Conservation (phyloP, 2,113 vertebrate species). For the Eublepharis macularius region DNA sequence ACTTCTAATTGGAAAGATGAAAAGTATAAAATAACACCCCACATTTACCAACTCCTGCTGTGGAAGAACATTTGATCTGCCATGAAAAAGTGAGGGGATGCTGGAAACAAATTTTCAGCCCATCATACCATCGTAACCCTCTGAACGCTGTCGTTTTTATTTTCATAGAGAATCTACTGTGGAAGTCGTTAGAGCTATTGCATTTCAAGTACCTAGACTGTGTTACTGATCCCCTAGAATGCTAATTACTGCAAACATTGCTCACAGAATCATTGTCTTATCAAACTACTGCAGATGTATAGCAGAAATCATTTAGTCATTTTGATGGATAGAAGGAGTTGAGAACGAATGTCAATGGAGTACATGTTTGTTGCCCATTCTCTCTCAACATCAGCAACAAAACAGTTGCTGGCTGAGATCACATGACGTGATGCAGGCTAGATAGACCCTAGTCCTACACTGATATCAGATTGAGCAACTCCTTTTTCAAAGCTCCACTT, state of each 20-base stretch:
- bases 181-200: slow-evolving; percentile 35
- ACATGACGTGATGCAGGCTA: not conserved
- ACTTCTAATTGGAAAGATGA: slow-evolving; percentile 7
- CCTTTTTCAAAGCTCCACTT: too few relatives aligned
- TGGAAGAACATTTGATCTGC: slow-evolving; percentile 22
- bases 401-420: not conserved
- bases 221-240: not conserved
- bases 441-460: not conserved
- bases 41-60: slow-evolving; percentile 20
- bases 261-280: slow-evolving; percentile 9
- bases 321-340: not conserved
- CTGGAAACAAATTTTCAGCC: not conserved
- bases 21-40: slow-evolving; percentile 7
- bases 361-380: not conserved
- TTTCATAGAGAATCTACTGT: not conserved
- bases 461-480: not conserved
- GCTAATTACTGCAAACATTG: slow-evolving; percentile 25
- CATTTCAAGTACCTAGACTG: not conserved
- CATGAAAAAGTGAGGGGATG: slow-evolving; percentile 8
- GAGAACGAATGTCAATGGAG: not conserved
- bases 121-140: not conserved
- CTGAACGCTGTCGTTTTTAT: slow-evolving; percentile 2
- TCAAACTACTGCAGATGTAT: not conserved
- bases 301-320: not conserved
- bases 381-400: not conserved